Evolutionary conservation across 2,113 vertebrate genomes (phyloP).

Genomic region (Petrocephalus zakoni): DNA sequence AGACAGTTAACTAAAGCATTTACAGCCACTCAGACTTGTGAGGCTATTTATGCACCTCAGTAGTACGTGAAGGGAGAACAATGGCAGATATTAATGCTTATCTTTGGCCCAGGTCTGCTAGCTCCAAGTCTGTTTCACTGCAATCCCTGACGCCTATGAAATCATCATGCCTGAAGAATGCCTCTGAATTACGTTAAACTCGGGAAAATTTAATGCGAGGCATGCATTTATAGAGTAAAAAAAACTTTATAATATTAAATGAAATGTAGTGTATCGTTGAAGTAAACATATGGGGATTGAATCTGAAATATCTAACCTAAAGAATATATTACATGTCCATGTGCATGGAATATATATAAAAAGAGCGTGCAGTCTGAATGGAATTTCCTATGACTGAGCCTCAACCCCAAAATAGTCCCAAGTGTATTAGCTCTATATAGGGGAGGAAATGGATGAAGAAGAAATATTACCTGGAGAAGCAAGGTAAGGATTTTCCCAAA

Average conservation of each 20-base stretch:
- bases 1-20: not conserved
- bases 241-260: not conserved
- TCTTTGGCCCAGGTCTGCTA: not conserved
- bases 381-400: constrained; percentile 16
- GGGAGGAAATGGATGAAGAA: constrained; percentile 7
- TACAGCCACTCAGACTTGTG: not conserved
- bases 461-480: constrained; percentile 37
- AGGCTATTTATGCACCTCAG: not conserved
- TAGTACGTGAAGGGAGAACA: not conserved
- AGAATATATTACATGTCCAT: not conserved
- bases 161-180: not conserved
- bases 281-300: constrained; percentile 32
- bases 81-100: not conserved
- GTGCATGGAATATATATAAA: constrained; percentile 18
- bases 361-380: not conserved
- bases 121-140: constrained; percentile 26
- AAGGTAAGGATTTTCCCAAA: constrained; percentile 39
- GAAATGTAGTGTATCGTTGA: constrained; percentile 25
- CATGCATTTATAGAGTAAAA: not conserved
- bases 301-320: constrained; percentile 18
- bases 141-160: not conserved
- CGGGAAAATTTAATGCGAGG: not conserved
- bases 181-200: constrained; percentile 2
- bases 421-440: constrained; percentile 1
- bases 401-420: not conserved